Percentiles rank a stretch among this genome's conserved stretches.
phyloP scores from a whole-genome alignment of 2,888 invertebrate genomes.

The Argyresthia albistria region DNA sequence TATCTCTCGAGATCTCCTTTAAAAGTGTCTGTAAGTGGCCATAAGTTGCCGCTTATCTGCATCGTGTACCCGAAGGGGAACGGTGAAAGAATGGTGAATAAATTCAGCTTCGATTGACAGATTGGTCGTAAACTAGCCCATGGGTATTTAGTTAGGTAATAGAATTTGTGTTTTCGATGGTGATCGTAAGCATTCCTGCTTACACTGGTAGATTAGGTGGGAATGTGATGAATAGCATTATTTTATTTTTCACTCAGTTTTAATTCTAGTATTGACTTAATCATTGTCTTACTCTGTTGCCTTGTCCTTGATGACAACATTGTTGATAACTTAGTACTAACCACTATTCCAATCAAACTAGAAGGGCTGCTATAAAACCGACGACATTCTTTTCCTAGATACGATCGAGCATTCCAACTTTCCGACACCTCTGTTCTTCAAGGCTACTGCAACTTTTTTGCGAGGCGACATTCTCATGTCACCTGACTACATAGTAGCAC shows the following conservation, averaged over 20 bases:
- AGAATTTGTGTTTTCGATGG: background rate
- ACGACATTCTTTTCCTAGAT: background rate
- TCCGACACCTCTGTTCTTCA: background rate
- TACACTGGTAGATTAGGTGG: too few species aligned
- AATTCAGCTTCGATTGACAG: constrained; percentile 14
- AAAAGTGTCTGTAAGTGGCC: constrained; percentile 25
- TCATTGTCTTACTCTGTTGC: too few species aligned
- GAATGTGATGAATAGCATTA: too few species aligned
- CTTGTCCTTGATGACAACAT: background rate
- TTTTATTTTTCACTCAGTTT: too few species aligned
- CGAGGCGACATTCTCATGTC: background rate
- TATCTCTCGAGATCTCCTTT: constrained; percentile 13
- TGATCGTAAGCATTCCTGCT: background rate
- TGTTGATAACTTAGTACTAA: background rate
- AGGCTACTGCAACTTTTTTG: background rate
- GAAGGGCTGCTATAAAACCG: background rate
- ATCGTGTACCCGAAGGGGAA: constrained; percentile 15
- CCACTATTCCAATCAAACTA: background rate
- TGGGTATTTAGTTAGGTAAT: background rate
- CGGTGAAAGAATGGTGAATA: constrained; percentile 12
- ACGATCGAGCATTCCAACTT: background rate
- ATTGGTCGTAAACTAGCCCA: constrained; percentile 6
- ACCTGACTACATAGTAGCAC: background rate
- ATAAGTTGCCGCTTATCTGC: constrained; percentile 32
- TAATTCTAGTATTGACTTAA: too few species aligned